Percentiles rank a stretch among this genome's conserved stretches.
Evolutionary conservation across 2,888 invertebrate genomes (phyloP).

Genomic region (Heliconius aoede): DNA sequence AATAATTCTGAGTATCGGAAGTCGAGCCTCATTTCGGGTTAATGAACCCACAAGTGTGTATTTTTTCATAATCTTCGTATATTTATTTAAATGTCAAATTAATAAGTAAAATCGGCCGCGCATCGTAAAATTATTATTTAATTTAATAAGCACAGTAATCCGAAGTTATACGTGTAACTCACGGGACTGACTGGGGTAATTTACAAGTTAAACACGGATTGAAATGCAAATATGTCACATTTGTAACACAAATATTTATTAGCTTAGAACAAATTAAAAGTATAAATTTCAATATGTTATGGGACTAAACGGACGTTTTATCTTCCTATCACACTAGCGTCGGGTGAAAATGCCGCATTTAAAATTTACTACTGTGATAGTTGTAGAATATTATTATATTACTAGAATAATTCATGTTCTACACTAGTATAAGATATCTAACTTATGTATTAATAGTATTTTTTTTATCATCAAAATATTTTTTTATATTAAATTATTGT

Average conservation of each 20-base stretch:
- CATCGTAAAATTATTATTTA: constrained; percentile 42
- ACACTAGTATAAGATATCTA: not conserved
- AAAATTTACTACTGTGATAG: not conserved
- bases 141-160: constrained; percentile 53
- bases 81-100: constrained; percentile 14
- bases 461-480: too few species aligned
- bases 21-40: constrained; percentile 14
- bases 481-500: too few species aligned
- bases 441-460: too few species aligned
- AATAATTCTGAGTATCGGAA: constrained; percentile 8
- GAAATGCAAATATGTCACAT: constrained; percentile 46
- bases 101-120: constrained; percentile 18
- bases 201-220: constrained; percentile 32
- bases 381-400: not conserved
- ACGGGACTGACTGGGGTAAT: constrained; percentile 31
- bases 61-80: constrained; percentile 3
- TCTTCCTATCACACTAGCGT: constrained; percentile 38
- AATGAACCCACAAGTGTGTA: not conserved
- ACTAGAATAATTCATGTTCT: not conserved
- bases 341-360: constrained; percentile 50
- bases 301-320: constrained; percentile 58
- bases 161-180: constrained; percentile 40
- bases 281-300: constrained; percentile 69
- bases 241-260: constrained; percentile 73
- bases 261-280: constrained; percentile 72